Base-by-base conservation (phyloP, 2,797 vertebrate genomes). In the Naso thynnoides region DNA sequence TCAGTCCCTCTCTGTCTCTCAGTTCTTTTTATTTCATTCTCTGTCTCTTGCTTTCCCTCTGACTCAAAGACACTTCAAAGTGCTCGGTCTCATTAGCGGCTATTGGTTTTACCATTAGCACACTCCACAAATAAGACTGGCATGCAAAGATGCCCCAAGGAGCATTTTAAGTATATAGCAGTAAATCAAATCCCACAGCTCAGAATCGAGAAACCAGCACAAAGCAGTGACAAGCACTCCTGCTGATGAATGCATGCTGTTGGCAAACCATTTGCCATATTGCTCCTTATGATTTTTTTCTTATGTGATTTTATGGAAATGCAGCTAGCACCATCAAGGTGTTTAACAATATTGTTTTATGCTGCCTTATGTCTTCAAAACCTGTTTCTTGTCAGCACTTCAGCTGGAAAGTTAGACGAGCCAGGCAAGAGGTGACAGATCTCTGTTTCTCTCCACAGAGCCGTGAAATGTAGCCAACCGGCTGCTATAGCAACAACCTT, bases 61-160 rank as follows among this genome's bases (percentile, higher is more conserved):
- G 11, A 49, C 54, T 68, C 62, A 55, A 5, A 75, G 21, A 61
- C 42, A 31, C 69, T 72, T 79, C 39, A 74, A 41, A 65, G 42
- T 38, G 36, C 64, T 62, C 53, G 0, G 2, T 77, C 63, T 86
- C 65, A 81, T 91, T 81, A 78, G 74, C 6, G 29, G 19, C 39
- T 81, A 76, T 78, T 84, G 76, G 67, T 81, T 82, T 84, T 70
- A 56, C 63, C 70, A 69, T 79, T 63, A 86, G 53, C 69, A 44
- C 50, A 45, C 48, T 60, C 52, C 39, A 78, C 76, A 81, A 66
- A 87, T 81, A 64, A 82, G 75, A 73, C 21, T 42, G 64, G 62
- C 64, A 50, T 42, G 26, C 56, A 79, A 76, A 73, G 48, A 84
- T 61, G 48, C 81, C 65, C 73, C 5, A 19, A 78, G 75, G 73